Conservation (phyloP, 1,140 invertebrate genomes). For the Linepithema humile region DNA sequence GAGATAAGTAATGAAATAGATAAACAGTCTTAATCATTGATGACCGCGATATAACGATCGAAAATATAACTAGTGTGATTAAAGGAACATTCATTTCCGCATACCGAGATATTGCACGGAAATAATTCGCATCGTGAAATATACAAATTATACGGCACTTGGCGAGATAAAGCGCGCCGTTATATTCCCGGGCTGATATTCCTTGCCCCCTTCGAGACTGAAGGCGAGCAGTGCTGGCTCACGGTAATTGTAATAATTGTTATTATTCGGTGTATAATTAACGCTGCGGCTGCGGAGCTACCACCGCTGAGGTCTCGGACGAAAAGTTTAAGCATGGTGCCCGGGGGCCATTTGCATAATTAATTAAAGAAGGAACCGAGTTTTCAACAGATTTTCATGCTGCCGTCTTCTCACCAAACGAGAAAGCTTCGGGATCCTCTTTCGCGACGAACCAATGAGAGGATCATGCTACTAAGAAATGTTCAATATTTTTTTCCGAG, state of each 20-base stretch:
- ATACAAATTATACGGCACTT: conserved; percentile 61
- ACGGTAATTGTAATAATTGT: conserved; percentile 81
- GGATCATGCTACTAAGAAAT: conserved; percentile 30
- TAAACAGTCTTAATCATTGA: conserved; percentile 33
- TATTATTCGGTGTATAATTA: conserved; percentile 82
- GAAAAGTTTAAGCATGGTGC: conserved; percentile 80
- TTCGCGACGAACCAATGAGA: conserved; percentile 48
- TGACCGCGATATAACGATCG: too few species aligned
- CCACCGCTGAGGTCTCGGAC: conserved; percentile 71
- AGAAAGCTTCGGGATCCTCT: conserved; percentile 63
- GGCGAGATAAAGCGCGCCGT: conserved; percentile 50
- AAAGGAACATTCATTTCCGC: conserved; percentile 30
- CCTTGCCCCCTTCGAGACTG: conserved; percentile 58
- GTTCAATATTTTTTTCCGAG: conserved; percentile 24
- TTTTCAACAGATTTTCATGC: conserved; percentile 79
- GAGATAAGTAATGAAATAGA: conserved; percentile 12
- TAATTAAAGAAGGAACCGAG: conserved; percentile 80
- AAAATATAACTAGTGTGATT: conserved; percentile 19
- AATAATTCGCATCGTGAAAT: conserved; percentile 58
- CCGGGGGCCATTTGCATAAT: conserved; percentile 80
- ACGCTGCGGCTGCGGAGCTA: conserved; percentile 74
- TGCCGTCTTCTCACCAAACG: conserved; percentile 61
- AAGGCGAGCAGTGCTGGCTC: conserved; percentile 65
- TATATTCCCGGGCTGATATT: conserved; percentile 39
- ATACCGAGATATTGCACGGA: conserved; percentile 39